phyloP scores from a whole-genome alignment of 2,888 invertebrate species.

The Micropterix aruncella region DNA sequence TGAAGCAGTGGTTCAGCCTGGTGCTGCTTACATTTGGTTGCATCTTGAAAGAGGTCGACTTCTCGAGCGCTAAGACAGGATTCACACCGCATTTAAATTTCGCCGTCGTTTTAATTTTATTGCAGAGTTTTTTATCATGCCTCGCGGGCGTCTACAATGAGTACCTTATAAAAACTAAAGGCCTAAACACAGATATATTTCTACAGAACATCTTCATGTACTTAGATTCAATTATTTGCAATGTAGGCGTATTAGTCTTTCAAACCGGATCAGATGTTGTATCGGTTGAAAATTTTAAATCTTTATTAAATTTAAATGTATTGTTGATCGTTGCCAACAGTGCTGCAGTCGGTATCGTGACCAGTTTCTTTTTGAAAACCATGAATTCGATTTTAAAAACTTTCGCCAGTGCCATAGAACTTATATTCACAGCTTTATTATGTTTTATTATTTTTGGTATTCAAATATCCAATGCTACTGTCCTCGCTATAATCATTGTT shows the following conservation, averaged over 20 bases:
- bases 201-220: conserved; percentile 95
- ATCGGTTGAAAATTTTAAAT: conserved; percentile 33
- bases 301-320: conserved; percentile 53
- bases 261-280: conserved; percentile 56
- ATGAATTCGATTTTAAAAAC: conserved; percentile 92
- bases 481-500: conserved; percentile 69
- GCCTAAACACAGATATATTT: conserved; percentile 75
- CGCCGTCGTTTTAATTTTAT: conserved; percentile 49
- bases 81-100: conserved; percentile 33
- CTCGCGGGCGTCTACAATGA: conserved; percentile 94
- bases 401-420: conserved; percentile 86
- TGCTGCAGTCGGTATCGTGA: conserved; percentile 83
- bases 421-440: conserved; percentile 79
- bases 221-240: conserved; percentile 85
- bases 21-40: conserved; percentile 76
- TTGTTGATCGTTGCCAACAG: conserved; percentile 77
- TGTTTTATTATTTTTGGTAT: conserved; percentile 79
- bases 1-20: conserved; percentile 82
- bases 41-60: conserved; percentile 74
- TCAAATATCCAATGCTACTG: conserved; percentile 68
- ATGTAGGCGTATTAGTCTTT: conserved; percentile 52
- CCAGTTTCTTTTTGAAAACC: conserved; percentile 84
- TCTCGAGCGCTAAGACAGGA: conserved; percentile 19
- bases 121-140: conserved; percentile 84
- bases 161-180: conserved; percentile 76